Base-by-base conservation (phyloP, 2,113 vertebrate species). In the Engraulis encrasicolus region DNA sequence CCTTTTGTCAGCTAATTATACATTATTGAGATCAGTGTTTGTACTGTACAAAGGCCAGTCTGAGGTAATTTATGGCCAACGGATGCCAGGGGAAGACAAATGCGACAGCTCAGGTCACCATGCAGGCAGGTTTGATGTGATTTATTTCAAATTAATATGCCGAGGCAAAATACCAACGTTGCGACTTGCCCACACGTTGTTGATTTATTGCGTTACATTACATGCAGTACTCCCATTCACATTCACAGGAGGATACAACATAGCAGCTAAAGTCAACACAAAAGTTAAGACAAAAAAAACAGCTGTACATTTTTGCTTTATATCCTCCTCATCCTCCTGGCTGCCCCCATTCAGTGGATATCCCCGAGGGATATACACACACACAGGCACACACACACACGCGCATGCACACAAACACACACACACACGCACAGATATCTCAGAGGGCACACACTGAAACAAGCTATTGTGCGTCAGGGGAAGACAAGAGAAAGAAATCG, bases 331-430 rank as follows among this genome's bases (percentile, higher is more conserved):
- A n/a, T n/a, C n/a, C n/a, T n/a, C n/a, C n/a, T n/a, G n/a, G n/a
- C 81, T 82, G 45, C 20, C 61, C 81, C 37, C 49, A 58, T 81
- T 61, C 82, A 87, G 84, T 36, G 81, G 79, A 81, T n/a, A 81
- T 40, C 27, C 54, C 27, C 54, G 83, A 71, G 84, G 66, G n/a
- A n/a, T n/a, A n/a, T n/a, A n/a, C n/a, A n/a, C n/a, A n/a, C n/a
- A n/a, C n/a, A n/a, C n/a, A n/a, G n/a, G n/a, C n/a, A n/a, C n/a
- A n/a, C n/a, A n/a, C n/a, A n/a, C n/a, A n/a, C n/a, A n/a, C n/a
- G n/a, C n/a, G n/a, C n/a, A n/a, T n/a, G n/a, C n/a, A n/a, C n/a
- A n/a, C n/a, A n/a, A n/a, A n/a, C n/a, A n/a, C n/a, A n/a, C n/a
- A n/a, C n/a, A n/a, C n/a, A n/a, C n/a, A n/a, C n/a, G n/a, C n/a